Evolutionary conservation across 2,797 vertebrate genomes (phyloP).

Genomic region (Anguilla pacifica): DNA sequence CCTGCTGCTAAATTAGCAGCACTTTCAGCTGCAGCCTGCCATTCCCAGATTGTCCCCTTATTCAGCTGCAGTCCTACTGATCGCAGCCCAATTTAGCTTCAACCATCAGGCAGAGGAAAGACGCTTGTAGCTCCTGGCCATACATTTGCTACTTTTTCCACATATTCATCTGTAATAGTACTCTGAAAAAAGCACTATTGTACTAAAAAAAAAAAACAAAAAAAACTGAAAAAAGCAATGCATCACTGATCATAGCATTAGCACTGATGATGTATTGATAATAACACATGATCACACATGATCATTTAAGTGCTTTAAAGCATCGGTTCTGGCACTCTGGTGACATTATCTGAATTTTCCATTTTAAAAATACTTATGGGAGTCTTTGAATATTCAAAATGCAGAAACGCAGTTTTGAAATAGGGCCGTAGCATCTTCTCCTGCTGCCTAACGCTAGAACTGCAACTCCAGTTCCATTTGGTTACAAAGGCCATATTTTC

Average conservation of each 20-base stretch:
- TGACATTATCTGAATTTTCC: not conserved
- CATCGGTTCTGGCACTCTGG: not conserved
- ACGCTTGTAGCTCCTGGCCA: not conserved
- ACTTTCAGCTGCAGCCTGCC: not conserved
- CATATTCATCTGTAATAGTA: not conserved
- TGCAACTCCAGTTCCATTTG: not conserved
- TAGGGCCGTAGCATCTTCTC: not conserved
- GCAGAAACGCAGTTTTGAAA: not conserved
- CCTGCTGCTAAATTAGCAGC: not conserved
- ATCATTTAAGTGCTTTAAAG: slow-evolving; percentile 6
- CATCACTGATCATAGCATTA: not conserved
- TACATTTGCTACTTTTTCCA: not conserved
- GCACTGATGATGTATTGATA: not conserved
- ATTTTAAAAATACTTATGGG: not conserved
- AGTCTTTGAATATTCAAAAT: not conserved
- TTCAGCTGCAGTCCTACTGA: not conserved
- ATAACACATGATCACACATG: not conserved
- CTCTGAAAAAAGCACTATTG: too few species aligned
- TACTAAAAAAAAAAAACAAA: not conserved
- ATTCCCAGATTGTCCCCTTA: not conserved
- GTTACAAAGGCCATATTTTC: not conserved
- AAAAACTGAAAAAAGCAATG: not conserved
- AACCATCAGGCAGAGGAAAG: not conserved
- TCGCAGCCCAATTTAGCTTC: not conserved
- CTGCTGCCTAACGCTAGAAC: not conserved